Base-by-base conservation (phyloP, 2,888 invertebrate genomes). In the Patella caerulea region DNA sequence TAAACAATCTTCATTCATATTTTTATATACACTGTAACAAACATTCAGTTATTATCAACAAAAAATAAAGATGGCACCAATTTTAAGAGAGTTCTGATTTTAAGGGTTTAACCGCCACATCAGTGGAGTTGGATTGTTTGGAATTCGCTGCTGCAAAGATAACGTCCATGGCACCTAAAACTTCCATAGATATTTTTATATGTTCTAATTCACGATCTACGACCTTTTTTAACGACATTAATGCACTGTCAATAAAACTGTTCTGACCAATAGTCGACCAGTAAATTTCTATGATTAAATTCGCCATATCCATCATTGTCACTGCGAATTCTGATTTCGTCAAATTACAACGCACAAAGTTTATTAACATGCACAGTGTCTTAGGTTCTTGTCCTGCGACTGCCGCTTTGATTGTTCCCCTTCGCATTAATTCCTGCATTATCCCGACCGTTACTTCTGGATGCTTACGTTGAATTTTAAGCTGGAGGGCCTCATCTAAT, bases 341-440 rank as follows among this genome's bases (percentile, higher is more conserved):
- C 19, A 59, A 69, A 54, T 73, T 73, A 53, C 54, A 17, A 73
- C 71, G 56, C 59, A 89, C 82, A 77, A 97, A 99, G 80, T 94
- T 94, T 12, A 98, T 91, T 77, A 98, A 93, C 78, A 92, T 92
- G 9, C 93, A 92, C 53, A 97, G 92, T 1, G 94, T 94, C 82
- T 94, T 94, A 74, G 95, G 94, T 78, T 94, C 93, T 78, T 96
- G 93, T 2, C 95, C 95, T 71, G 94, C 94, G 71, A 98, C 92
- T 0, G 97, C 97, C 81, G 94, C 93, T 87, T 93, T 93, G 29
- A 99, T 92, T 0, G 95, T 96, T 90, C 95, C 94, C 77, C 98
- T 94, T 87, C 96, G 83, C n/a, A 96, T 95, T 81, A 98, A 92
- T 92, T 98, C 98, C 90, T 96, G 96, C 87, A 98, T 93, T 9